These are phyloP conservation scores for Ifrita kowaldi DNA, from an alignment of 2,113 vertebrate species.

Conservation along the genomic window DNA sequence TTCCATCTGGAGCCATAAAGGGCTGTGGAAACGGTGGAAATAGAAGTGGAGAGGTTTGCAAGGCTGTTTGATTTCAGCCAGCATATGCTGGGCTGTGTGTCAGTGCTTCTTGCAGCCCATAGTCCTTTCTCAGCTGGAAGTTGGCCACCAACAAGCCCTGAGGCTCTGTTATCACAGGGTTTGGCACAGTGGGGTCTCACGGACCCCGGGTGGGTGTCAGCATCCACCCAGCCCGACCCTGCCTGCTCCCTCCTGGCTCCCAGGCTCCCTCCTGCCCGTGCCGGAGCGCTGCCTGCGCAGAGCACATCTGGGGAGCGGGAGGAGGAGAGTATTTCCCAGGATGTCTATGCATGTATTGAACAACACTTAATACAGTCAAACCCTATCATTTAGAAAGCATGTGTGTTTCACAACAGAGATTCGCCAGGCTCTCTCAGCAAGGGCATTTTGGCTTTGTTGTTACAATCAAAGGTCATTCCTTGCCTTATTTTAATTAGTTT, in stretches of 20 bases:
- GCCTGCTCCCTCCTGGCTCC: neutral
- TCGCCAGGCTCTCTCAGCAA: conserved; percentile 70
- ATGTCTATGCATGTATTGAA: neutral
- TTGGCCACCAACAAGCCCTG: neutral
- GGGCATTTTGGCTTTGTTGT: conserved; percentile 77
- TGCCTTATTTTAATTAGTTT: conserved; percentile 84
- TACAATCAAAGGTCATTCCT: conserved; percentile 79
- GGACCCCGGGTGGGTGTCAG: neutral
- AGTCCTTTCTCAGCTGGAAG: neutral
- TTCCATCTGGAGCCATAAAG: neutral
- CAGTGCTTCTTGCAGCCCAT: neutral
- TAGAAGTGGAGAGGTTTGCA: conserved; percentile 4
- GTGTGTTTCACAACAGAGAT: conserved; percentile 53
- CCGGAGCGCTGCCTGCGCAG: neutral
- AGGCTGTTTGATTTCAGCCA: neutral
- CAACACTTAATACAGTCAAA: conserved; percentile 32
- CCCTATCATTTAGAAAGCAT: conserved; percentile 55
- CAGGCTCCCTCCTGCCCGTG: neutral
- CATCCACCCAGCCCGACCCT: neutral
- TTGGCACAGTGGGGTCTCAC: neutral
- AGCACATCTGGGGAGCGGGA: neutral
- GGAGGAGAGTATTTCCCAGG: neutral
- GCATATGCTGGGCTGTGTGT: fast-evolving
- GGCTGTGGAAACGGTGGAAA: neutral
- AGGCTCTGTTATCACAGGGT: neutral